Evolutionary conservation across 1,140 invertebrate species (phyloP).

Genomic region (Dendrolimus kikuchii): DNA sequence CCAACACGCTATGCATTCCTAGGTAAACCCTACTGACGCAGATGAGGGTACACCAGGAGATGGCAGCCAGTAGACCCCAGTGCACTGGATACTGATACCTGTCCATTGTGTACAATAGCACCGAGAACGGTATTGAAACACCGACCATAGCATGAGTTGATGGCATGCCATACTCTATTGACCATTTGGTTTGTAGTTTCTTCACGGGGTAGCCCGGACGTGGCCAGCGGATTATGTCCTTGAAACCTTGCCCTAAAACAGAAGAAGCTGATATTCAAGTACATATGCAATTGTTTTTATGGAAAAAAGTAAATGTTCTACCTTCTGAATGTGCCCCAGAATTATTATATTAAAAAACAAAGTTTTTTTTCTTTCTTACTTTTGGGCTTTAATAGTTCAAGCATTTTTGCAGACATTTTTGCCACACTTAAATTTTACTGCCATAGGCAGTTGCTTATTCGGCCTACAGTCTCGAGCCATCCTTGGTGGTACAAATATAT

Average conservation of each 20-base stretch:
- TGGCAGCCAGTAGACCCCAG: slow-evolving; percentile 71
- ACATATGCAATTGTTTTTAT: too few species aligned
- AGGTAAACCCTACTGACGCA: slow-evolving; percentile 90
- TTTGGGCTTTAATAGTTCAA: too few species aligned
- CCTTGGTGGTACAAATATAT: too few species aligned
- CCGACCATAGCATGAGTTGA: slow-evolving; percentile 95
- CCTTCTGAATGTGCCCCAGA: too few species aligned
- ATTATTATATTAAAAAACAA: too few species aligned
- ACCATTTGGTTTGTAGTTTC: slow-evolving; percentile 88
- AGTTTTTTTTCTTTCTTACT: too few species aligned
- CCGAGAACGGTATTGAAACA: slow-evolving; percentile 87
- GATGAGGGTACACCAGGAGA: slow-evolving; percentile 82
- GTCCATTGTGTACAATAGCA: slow-evolving; percentile 84
- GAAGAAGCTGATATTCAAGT: not conserved
- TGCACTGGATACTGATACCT: slow-evolving; percentile 83
- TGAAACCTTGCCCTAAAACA: slow-evolving; percentile 85
- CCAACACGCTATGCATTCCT: slow-evolving; percentile 93
- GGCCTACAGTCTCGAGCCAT: too few species aligned
- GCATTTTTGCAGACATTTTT: too few species aligned
- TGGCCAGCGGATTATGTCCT: slow-evolving; percentile 90
- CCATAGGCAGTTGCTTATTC: too few species aligned
- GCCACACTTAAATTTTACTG: too few species aligned
- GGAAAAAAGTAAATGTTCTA: too few species aligned
- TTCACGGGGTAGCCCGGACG: slow-evolving; percentile 88
- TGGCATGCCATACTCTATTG: slow-evolving; percentile 93